Percentiles rank a stretch among this genome's conserved stretches.
These are phyloP conservation scores for Hippocampus zosterae DNA, from an alignment of 2,113 vertebrate species.

Conservation along the genomic window DNA sequence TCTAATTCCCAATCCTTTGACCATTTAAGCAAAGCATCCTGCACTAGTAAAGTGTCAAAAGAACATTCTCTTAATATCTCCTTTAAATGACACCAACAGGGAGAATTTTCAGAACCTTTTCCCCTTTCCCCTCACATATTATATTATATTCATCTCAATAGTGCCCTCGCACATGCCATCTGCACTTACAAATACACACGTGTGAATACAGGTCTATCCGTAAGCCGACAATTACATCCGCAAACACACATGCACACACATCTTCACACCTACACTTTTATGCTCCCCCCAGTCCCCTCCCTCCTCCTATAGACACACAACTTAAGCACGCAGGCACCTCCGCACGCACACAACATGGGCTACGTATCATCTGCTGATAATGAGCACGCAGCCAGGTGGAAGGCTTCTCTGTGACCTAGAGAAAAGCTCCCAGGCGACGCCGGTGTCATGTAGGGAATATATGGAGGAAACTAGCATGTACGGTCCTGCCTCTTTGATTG, in stretches of 20 bases:
- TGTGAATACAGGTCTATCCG: too few relatives aligned
- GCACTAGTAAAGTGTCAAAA: too few relatives aligned
- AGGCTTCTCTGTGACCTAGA: conserved; percentile 19
- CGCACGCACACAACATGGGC: background rate
- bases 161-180: background rate
- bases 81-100: background rate
- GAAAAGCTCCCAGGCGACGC: conserved; percentile 34
- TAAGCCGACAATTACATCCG: too few relatives aligned
- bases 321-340: background rate
- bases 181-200: too few relatives aligned
- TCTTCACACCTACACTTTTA: background rate
- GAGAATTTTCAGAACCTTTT: background rate
- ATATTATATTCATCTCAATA: background rate
- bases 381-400: conserved; percentile 25
- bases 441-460: conserved; percentile 18
- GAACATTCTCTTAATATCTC: too few relatives aligned
- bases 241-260: too few relatives aligned
- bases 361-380: conserved; percentile 10
- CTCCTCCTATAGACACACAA: background rate
- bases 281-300: too few relatives aligned
- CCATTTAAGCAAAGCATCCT: too few relatives aligned
- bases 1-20: background rate
- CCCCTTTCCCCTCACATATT: background rate
- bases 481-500: conserved; percentile 46
- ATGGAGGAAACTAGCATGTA: conserved; percentile 25